Evolutionary conservation across 2,113 vertebrate species (phyloP), one percentile per base, ranked within the genome.

Genomic region (Tonatia bakeri): DNA sequence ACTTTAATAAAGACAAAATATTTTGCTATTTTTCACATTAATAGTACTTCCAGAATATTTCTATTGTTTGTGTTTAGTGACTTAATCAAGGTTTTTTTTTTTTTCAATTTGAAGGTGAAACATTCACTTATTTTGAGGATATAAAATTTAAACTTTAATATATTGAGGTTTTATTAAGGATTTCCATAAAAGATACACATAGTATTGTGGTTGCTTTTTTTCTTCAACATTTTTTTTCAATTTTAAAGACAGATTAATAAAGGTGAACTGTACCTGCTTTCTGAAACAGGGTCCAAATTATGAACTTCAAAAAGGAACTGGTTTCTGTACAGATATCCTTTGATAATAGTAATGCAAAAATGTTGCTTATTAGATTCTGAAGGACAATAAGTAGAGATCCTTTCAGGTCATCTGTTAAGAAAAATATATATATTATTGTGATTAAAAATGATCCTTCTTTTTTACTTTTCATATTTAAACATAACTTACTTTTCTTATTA

Each of bases 211-310:
- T 33, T n/a, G 17, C 5, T 1, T n/a, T 38, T 59, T 54, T 33
- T 4, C 24, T 43, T 73, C 64, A 79, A 65, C 38, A 59, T 54
- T 47, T 1, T 33, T 33, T 77, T 89, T 70, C 43, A 36, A 28
- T 3, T 75, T 40, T 36, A 90, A 96, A 97, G 67, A 0, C 2
- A 97, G 11, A 88, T 72, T 90, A 94, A 14, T 91, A 64, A 90
- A 93, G 45, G 92, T 80, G 0, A 73, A 90, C 47, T 73, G 9
- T 98, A 98, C 98, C 97, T 98, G 28, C 61, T 40, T 59, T 96
- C 83, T 95, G 59, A 83, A 77, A 59, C 81, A 31, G 12, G 12
- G 36, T 87, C 80, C 85, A 45, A 94, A 79, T 31, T 73, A 3
- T 40, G 45, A 84, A 76, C 93, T 96, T 94, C 96, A 65, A 90